Evolutionary conservation across 2,888 invertebrate species (phyloP).

Genomic region (Acronicta psi): DNA sequence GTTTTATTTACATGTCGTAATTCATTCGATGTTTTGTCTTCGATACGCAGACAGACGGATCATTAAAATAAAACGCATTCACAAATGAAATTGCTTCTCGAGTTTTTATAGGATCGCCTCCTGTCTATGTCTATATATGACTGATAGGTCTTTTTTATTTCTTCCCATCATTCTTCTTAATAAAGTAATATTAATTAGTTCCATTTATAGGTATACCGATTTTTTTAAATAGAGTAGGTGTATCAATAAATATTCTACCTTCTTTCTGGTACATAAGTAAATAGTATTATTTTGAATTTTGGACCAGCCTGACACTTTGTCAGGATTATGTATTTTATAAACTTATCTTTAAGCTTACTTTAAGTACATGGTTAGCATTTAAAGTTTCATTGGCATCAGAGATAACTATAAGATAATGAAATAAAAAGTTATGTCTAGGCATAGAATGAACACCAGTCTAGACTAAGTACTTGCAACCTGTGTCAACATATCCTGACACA

Average conservation of each 20-base stretch:
- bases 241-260: no score
- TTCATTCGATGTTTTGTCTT: conserved; percentile 5
- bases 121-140: no score
- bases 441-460: not conserved
- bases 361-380: no score
- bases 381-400: not conserved
- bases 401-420: not conserved
- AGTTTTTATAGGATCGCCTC: not conserved
- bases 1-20: conserved; percentile 2
- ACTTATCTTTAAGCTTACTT: not conserved
- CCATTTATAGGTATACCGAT: no score
- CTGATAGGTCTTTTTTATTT: no score
- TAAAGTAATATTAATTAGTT: no score
- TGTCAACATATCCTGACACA: conserved; percentile 10
- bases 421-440: not conserved
- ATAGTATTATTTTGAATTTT: no score
- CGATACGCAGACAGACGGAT: not conserved
- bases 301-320: no score
- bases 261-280: no score
- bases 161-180: no score
- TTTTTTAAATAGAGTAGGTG: no score
- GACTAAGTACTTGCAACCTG: conserved; percentile 17
- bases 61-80: not conserved
- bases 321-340: not conserved
- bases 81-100: not conserved